Conservation (phyloP, 2,888 invertebrate genomes). For the Disparrhopalites patrizii region DNA sequence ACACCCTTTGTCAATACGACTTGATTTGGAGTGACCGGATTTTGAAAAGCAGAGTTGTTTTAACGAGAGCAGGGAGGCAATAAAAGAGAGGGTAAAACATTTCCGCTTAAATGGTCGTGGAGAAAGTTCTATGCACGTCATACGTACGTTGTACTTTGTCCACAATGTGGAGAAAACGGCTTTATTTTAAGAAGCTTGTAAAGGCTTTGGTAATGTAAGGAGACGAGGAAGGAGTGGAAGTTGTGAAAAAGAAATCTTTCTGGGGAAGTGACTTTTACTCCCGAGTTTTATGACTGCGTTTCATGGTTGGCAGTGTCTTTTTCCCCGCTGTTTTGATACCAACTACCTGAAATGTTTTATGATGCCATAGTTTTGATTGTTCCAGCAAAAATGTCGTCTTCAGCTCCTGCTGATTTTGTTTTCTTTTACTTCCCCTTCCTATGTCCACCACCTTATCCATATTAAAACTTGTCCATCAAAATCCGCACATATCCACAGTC, state of each 20-base stretch:
- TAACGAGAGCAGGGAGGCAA: no score
- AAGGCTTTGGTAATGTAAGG: no score
- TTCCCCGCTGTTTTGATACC: constrained; percentile 9
- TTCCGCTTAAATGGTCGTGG: no score
- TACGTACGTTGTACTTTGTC: no score
- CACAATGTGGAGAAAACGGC: no score
- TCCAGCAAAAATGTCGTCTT: neutral
- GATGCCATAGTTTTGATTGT: constrained; percentile 22
- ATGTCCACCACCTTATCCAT: neutral
- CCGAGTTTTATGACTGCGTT: neutral
- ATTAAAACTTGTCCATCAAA: constrained; percentile 5
- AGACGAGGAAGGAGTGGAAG: no score
- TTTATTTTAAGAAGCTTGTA: no score
- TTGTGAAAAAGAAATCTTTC: no score
- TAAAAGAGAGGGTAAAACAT: no score
- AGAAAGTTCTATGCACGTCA: no score
- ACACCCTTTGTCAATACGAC: neutral
- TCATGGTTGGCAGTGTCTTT: constrained; percentile 8
- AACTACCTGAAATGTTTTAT: constrained; percentile 20
- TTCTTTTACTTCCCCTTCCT: neutral
- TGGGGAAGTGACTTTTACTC: constrained; percentile 1
- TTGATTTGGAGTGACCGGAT: neutral
- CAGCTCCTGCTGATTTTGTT: neutral
- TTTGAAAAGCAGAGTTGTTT: no score
- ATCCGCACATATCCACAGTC: neutral